Base-by-base conservation (phyloP, 2,888 invertebrate genomes). In the Drepana falcataria region DNA sequence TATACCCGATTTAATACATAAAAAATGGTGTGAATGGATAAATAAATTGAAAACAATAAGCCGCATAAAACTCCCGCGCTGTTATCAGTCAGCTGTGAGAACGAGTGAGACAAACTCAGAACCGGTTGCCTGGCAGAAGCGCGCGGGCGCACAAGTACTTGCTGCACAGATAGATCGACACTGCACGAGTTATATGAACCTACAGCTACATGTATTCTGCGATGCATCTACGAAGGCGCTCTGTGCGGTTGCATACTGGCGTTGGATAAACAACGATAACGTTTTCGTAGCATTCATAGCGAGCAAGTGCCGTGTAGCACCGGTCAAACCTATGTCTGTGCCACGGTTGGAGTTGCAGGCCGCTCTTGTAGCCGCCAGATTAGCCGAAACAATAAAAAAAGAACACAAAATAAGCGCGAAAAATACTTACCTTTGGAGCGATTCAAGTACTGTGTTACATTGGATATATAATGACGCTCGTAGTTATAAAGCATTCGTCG, bases 311-410 rank as follows among this genome's bases (percentile, higher is more conserved):
- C 7, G 56, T 1, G 61, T 61, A 0, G 53, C 58, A 2, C 58
- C 58, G 0, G 33, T 58, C 1, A 64, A 66, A 37, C 47, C 49
- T 0, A 35, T 49, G 0, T 55, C 61, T 0, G 52, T 66, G 1
- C 65, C 61, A 0, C 51, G 57, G 1, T 48, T 60, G 2, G 65
- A 65, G n/a, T 53, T 65, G 0, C 58, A 61, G 34, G 57, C 64
- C 0, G 62, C 66, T 0, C 21, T 56, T 0, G 21, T 67, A 9
- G 65, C 59, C 0, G 35, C 48, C 0, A 48, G 59, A 7, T 37
- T 64, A 2, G 58, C 60, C 2, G 48, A 57, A 0, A 51, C 51
- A 3, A 47, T 59, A 6, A n/a, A 4, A 7, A 53, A 41, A 21
- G n/a, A n/a, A n/a, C n/a, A n/a, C n/a, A n/a, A n/a, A n/a, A n/a